phyloP scores from a whole-genome alignment of 2,113 vertebrate genomes.

The Pseudorectes ferrugineus region DNA sequence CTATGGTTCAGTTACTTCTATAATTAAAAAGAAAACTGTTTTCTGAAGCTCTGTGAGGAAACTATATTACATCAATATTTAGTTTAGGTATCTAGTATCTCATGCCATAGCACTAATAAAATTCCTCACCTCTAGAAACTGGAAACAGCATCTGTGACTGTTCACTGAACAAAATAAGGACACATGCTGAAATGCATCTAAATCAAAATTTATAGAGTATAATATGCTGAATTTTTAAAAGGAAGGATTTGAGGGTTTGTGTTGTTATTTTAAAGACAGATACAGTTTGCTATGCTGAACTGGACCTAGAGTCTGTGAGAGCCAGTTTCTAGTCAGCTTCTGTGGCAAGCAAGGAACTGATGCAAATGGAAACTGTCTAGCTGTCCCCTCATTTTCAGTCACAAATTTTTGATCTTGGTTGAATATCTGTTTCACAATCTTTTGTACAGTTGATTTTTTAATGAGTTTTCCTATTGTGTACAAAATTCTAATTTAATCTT shows the following conservation, averaged over 20 bases:
- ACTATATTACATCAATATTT: background rate
- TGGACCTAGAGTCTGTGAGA: background rate
- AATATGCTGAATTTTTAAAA: background rate
- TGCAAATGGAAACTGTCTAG: background rate
- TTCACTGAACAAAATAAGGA: background rate
- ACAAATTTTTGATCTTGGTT: background rate
- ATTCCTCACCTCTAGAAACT: background rate
- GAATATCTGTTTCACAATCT: background rate
- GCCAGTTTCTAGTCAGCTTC: background rate
- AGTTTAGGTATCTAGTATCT: background rate
- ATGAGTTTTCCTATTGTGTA: background rate
- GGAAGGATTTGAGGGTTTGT: background rate
- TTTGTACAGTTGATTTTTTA: background rate
- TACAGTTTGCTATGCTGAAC: background rate
- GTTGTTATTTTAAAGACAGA: background rate
- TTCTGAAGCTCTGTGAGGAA: background rate
- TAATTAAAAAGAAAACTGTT: conserved; percentile 18
- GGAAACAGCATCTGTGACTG: background rate
- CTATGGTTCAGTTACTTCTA: background rate
- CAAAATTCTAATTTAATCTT: background rate
- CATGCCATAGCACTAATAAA: background rate
- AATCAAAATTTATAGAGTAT: background rate
- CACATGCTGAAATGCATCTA: background rate
- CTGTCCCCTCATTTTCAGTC: background rate
- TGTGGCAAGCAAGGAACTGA: background rate